A percentile compares a stretch with the other conserved stretches of the same genome.
phyloP scores from a whole-genome alignment of 2,888 invertebrate species.

The Drosophila mettleri region DNA sequence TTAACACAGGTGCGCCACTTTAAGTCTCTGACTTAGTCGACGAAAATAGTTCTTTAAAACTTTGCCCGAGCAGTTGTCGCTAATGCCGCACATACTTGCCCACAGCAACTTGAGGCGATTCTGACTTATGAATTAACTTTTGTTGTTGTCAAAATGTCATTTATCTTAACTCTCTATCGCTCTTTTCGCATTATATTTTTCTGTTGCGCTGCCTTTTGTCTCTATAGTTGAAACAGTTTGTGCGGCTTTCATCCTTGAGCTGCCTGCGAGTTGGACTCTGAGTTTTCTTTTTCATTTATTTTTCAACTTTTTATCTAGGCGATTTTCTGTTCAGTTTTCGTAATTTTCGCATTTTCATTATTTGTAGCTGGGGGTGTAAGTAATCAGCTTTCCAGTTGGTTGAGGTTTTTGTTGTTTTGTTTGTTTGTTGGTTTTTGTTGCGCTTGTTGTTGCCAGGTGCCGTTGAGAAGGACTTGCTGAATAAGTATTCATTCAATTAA shows the following conservation, averaged over 20 bases:
- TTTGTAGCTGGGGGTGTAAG: slow-evolving; percentile 30
- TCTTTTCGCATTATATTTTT: slow-evolving; percentile 6
- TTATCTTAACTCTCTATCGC: not conserved
- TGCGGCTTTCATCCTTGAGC: slow-evolving; percentile 3
- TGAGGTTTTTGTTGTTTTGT: slow-evolving; percentile 21
- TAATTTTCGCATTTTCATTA: slow-evolving; percentile 26
- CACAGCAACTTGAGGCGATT: not conserved
- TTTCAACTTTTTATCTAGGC: slow-evolving; percentile 31
- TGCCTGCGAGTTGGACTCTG: not conserved
- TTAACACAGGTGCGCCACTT: too few species aligned
- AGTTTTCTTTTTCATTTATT: not conserved
- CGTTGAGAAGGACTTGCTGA: slow-evolving; percentile 39
- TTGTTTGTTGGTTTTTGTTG: not conserved
- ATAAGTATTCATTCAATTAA: slow-evolving; percentile 62
- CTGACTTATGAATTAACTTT: not conserved
- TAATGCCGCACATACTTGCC: too few species aligned
- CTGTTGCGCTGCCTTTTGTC: not conserved
- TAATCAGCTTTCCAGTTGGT: slow-evolving; percentile 45
- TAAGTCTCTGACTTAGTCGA: too few species aligned
- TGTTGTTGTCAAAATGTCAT: not conserved
- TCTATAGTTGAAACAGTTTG: not conserved
- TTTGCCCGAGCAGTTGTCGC: too few species aligned
- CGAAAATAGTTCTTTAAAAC: not conserved
- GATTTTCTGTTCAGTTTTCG: slow-evolving; percentile 15
- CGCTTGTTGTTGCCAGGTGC: slow-evolving; percentile 46